A percentile compares a stretch with the other conserved stretches of the same genome.
phyloP scores from a whole-genome alignment of 2,113 vertebrate genomes.

The Hydrolagus affinis region DNA sequence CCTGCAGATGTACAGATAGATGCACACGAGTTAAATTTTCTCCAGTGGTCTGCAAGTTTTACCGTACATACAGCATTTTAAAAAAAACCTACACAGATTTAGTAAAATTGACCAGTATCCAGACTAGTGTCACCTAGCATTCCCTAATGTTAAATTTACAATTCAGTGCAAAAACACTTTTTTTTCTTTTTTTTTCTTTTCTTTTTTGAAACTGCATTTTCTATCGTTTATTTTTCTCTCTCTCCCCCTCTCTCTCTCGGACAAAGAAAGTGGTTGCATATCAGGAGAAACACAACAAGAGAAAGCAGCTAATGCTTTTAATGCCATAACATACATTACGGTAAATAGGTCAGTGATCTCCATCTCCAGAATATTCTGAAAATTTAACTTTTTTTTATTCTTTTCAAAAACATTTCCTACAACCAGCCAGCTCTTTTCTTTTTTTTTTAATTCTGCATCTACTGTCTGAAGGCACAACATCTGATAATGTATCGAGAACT shows the following conservation, averaged over 20 bases:
- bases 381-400: conserved; percentile 62
- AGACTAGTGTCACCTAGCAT: conserved; percentile 62
- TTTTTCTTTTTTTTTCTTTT: conserved; percentile 40
- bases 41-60: conserved; percentile 68
- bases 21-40: conserved; percentile 56
- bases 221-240: conserved; percentile 52
- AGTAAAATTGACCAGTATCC: conserved; percentile 86
- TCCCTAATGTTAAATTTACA: conserved; percentile 75
- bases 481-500: conserved; percentile 90
- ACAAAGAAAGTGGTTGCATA: conserved; percentile 98
- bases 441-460: conserved; percentile 85
- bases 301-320: conserved; percentile 89
- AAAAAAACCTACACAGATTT: conserved; percentile 52
- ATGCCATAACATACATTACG: conserved; percentile 68
- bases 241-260: conserved; percentile 48
- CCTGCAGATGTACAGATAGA: conserved; percentile 72
- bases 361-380: conserved; percentile 70
- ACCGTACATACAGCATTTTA: conserved; percentile 68
- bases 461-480: conserved; percentile 97
- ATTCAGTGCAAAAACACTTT: conserved; percentile 87
- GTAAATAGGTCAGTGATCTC: conserved; percentile 59
- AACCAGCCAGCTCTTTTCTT: conserved; percentile 78
- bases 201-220: conserved; percentile 84
- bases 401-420: conserved; percentile 61
- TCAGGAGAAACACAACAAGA: conserved; percentile 88